phyloP scores from a whole-genome alignment of 2,888 invertebrate species.

The Ectropis crepuscularia region DNA sequence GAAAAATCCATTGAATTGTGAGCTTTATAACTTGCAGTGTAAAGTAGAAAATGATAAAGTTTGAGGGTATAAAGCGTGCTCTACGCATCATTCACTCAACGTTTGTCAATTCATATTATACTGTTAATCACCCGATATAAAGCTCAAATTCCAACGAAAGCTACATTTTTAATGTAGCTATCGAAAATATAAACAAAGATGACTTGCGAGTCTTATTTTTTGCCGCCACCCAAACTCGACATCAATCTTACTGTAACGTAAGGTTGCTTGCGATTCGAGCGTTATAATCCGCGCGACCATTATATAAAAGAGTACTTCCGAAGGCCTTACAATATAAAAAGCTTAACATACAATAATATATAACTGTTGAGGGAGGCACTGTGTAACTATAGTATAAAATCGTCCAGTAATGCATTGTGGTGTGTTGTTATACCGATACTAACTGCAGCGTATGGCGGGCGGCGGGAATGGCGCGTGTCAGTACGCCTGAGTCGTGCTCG shows the following conservation, averaged over 20 bases:
- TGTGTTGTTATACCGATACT: slow-evolving; percentile 55
- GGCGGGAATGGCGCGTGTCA: slow-evolving; percentile 67
- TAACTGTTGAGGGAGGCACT: slow-evolving; percentile 60
- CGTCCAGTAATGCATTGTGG: slow-evolving; percentile 54
- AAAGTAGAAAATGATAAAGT: no score
- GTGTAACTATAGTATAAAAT: slow-evolving; percentile 59
- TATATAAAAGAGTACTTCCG: slow-evolving; percentile 30
- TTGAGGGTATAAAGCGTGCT: no score
- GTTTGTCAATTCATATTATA: no score
- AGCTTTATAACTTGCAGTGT: no score
- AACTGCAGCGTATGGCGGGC: slow-evolving; percentile 73
- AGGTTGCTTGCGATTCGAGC: background rate
- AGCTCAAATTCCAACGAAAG: no score
- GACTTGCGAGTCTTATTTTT: no score
- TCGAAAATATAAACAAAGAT: no score
- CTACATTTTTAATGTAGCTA: no score
- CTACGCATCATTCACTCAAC: no score
- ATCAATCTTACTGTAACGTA: background rate
- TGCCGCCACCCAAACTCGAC: no score
- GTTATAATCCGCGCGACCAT: background rate
- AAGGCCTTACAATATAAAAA: slow-evolving; percentile 53
- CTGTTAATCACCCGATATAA: no score
- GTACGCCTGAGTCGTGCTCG: slow-evolving; percentile 81
- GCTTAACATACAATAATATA: slow-evolving; percentile 55
- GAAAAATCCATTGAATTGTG: no score